Conservation (phyloP, 2,797 vertebrate species). For the Ibycter americanus region DNA sequence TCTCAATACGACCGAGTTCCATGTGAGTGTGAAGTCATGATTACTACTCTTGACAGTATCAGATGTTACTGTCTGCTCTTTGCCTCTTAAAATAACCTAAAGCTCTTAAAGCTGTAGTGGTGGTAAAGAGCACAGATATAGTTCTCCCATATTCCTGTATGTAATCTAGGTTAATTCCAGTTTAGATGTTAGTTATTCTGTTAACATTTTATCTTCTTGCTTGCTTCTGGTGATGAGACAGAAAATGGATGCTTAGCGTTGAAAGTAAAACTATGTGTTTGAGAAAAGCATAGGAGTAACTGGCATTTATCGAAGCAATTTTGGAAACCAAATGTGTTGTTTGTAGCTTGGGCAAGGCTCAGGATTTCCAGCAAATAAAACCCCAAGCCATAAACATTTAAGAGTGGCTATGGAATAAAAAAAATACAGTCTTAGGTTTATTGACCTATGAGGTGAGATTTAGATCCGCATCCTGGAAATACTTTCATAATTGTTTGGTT, state of each 20-base stretch:
- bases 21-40: slow-evolving; percentile 86
- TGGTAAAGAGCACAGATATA: not conserved
- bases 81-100: slow-evolving; percentile 79
- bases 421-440: accelerated
- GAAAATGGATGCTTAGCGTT: not conserved
- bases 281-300: not conserved
- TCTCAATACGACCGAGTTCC: slow-evolving; percentile 98
- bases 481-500: not conserved
- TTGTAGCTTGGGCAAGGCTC: not conserved
- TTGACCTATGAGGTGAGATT: not conserved
- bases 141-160: slow-evolving; percentile 19
- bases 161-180: not conserved
- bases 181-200: not conserved
- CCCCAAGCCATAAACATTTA: accelerated
- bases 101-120: slow-evolving; percentile 67
- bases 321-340: not conserved
- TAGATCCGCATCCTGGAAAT: not conserved
- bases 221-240: not conserved
- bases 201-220: not conserved
- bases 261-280: not conserved
- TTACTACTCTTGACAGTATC: slow-evolving; percentile 64
- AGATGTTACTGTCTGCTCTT: slow-evolving; percentile 82
- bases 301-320: not conserved
- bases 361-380: not conserved
- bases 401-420: not conserved